Percentiles rank a stretch among this genome's conserved stretches.
Conservation (phyloP, 2,797 vertebrate genomes). For the Sylvia borin region DNA sequence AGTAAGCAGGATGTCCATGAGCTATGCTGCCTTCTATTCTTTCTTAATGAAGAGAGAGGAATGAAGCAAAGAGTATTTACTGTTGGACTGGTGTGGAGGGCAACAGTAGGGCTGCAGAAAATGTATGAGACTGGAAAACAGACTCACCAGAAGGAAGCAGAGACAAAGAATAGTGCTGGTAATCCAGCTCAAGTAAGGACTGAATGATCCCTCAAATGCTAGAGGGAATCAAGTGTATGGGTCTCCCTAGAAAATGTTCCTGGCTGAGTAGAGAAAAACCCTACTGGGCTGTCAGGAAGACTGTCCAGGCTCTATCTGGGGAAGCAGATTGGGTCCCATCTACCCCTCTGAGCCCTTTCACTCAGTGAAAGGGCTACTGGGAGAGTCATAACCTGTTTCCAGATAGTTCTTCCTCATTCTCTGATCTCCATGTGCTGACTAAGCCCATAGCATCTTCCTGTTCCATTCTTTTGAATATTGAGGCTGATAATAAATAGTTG, state of each 20-base stretch:
- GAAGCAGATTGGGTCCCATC: not conserved
- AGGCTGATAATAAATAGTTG: not conserved
- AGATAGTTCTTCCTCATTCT: slow-evolving; percentile 4
- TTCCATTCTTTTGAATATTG: not conserved
- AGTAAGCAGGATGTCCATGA: not conserved
- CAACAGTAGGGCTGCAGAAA: not conserved
- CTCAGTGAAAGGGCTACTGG: not conserved
- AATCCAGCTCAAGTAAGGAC: not conserved
- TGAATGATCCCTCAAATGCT: not conserved
- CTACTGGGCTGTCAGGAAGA: not conserved
- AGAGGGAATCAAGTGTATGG: not conserved
- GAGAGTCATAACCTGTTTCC: not conserved
- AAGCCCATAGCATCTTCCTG: not conserved
- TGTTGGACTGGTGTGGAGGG: not conserved
- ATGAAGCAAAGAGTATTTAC: not conserved
- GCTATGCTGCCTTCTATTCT: not conserved
- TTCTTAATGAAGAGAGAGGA: not conserved
- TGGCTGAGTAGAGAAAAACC: not conserved
- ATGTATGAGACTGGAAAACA: not conserved
- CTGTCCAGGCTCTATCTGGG: not conserved
- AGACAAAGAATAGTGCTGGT: not conserved
- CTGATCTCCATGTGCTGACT: not conserved
- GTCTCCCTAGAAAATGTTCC: not conserved
- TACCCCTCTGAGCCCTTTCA: not conserved
- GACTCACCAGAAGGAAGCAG: not conserved